A percentile compares a stretch with the other conserved stretches of the same genome.
Evolutionary conservation across 2,888 invertebrate species (phyloP).

Genomic region (Ommatoiulus sabulosus): DNA sequence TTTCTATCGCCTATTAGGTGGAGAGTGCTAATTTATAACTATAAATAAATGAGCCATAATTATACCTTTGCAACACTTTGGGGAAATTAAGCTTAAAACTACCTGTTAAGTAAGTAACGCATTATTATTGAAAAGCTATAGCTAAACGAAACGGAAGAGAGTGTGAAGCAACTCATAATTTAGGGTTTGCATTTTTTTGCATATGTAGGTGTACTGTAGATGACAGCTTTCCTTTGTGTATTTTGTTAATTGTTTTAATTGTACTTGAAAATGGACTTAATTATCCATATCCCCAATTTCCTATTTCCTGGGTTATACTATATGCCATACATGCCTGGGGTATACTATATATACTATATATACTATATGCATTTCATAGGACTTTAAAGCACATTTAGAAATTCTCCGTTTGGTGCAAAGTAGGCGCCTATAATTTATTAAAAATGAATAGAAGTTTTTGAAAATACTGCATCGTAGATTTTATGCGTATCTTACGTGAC

Average conservation of each 20-base stretch:
- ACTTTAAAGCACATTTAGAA: no score
- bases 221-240: not conserved
- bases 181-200: not conserved
- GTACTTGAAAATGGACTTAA: not conserved
- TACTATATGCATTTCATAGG: not conserved
- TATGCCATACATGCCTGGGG: not conserved
- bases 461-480: no score
- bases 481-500: no score
- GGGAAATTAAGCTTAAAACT: slow-evolving; percentile 28
- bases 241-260: not conserved
- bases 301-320: not conserved
- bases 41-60: slow-evolving; percentile 49
- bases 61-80: slow-evolving; percentile 9
- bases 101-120: not conserved
- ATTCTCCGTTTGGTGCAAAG: no score
- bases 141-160: not conserved
- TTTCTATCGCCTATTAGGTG: not conserved
- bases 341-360: no score
- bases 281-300: not conserved
- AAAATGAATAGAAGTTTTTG: no score
- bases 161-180: not conserved
- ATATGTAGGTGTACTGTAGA: not conserved
- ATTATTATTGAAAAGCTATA: not conserved
- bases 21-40: slow-evolving; percentile 45
- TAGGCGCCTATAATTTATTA: no score